Base-by-base conservation (phyloP, 1,140 invertebrate genomes). In the Euglossa dilemma region DNA sequence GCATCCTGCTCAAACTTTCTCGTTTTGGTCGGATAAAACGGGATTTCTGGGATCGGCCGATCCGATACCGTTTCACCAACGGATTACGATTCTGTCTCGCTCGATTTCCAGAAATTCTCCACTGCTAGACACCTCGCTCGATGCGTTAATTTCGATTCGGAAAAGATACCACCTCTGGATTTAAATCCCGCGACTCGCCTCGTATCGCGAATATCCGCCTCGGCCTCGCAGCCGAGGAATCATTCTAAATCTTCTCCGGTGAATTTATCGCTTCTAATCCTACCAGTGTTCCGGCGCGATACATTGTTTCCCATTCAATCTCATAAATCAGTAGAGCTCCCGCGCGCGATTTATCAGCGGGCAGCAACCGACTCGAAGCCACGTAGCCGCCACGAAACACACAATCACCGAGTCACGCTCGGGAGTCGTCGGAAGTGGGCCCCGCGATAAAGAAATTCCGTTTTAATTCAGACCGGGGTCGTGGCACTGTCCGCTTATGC, bases 261-360 rank as follows among this genome's bases (percentile, higher is more conserved):
- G 47, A 61, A 75, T 75, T 75, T 75, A 75, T 75, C 25, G 47
- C 73, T 50, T 23, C 57, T 75, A 61, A 75, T 61, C 57, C 57
- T 28, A 75, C 73, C 43, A 28, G 43, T 75, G 57, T 75, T 61
- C 73, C 43, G 16, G 12, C 56, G n/a, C 43, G 45, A 50, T 75
- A 75, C 73, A 75, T 75, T 75, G 73, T 75, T 61, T 75, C 73
- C 73, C 73, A 47, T 75, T 75, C 14, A 61, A 61, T 59, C 73
- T 61, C 73, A 75, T 75, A 75, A 75, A 75, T 75, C 73, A 75
- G 57, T 28, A 7, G n/a, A 28, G 73, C 73, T 63, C 57, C 57
- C 57, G 56, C 73, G 73, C 57, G 36, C 73, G 73, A 75, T 75
- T 75, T 75, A 75, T 75, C 73, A 75, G 45, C 72, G 56, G 7